A percentile compares a stretch with the other conserved stretches of the same genome.
Evolutionary conservation across 2,113 vertebrate species (phyloP).

Genomic region (Electrona antarctica): DNA sequence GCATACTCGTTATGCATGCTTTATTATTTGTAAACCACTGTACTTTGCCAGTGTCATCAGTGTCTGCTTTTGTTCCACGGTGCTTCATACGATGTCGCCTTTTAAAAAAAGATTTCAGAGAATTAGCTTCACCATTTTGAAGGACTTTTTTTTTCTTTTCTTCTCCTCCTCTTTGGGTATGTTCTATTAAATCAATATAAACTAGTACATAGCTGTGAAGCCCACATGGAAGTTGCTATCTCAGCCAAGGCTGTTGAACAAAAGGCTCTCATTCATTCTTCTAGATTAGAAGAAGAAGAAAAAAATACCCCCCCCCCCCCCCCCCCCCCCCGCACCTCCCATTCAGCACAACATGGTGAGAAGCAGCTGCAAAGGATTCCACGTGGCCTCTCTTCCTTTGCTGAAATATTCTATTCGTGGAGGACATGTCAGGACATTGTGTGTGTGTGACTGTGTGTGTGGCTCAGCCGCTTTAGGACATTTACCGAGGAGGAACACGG

Average conservation of each 20-base stretch:
- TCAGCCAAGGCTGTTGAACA: constrained; percentile 45
- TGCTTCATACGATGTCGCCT: constrained; percentile 32
- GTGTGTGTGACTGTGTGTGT: constrained; percentile 4
- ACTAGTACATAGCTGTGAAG: constrained; percentile 24
- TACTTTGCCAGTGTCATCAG: constrained; percentile 28
- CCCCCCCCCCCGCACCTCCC: not conserved
- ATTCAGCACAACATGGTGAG: constrained; percentile 25
- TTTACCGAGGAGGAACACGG: constrained; percentile 27
- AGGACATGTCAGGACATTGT: constrained; percentile 12
- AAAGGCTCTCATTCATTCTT: constrained; percentile 30
- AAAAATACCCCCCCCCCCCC: too few relatives aligned
- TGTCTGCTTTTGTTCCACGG: constrained; percentile 19
- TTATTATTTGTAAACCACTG: constrained; percentile 23
- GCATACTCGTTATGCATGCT: constrained; percentile 32
- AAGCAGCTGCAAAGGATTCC: constrained; percentile 3
- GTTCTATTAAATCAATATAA: constrained; percentile 47
- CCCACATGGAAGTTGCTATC: constrained; percentile 45
- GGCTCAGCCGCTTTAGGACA: constrained; percentile 16
- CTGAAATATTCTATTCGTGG: constrained; percentile 27
- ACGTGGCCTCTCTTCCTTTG: not conserved
- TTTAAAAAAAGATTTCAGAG: constrained; percentile 41
- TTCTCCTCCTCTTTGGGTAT: constrained; percentile 31
- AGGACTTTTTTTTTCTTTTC: constrained; percentile 36
- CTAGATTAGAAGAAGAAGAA: constrained; percentile 17
- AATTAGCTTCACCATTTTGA: constrained; percentile 42